Conservation (phyloP, 2,888 invertebrate species). For the Callimorpha dominula region DNA sequence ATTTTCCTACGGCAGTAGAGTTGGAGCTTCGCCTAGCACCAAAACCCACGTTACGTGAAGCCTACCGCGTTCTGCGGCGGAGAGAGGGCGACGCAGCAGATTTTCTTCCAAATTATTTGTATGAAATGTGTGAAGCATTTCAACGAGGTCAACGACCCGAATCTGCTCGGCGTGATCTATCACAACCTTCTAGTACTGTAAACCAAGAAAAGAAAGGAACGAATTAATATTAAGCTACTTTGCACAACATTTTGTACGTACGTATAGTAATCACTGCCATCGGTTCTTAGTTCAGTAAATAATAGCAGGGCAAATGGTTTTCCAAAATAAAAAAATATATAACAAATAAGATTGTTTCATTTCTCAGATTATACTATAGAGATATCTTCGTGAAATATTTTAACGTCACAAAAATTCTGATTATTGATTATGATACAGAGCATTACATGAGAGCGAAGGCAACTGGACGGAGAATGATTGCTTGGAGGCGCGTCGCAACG, state of each 20-base stretch:
- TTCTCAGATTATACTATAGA: not conserved
- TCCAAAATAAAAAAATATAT: constrained; percentile 39
- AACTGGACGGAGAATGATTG: constrained; percentile 83
- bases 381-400: not conserved
- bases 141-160: constrained; percentile 78
- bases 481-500: constrained; percentile 75
- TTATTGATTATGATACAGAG: constrained; percentile 55
- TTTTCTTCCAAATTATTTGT: constrained; percentile 82
- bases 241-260: constrained; percentile 37
- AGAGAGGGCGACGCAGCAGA: constrained; percentile 79
- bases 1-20: constrained; percentile 81
- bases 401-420: not conserved
- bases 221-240: constrained; percentile 46
- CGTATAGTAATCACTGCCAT: constrained; percentile 44
- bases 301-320: constrained; percentile 20
- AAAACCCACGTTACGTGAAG: constrained; percentile 81
- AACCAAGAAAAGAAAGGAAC: constrained; percentile 61
- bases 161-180: constrained; percentile 70
- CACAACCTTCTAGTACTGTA: constrained; percentile 53
- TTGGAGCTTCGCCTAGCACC: constrained; percentile 80
- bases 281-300: constrained; percentile 16
- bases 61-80: constrained; percentile 79
- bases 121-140: constrained; percentile 83
- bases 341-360: constrained; percentile 34
- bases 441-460: constrained; percentile 78